Percentiles rank a stretch among this genome's conserved stretches.
These are phyloP conservation scores for Drosophila yooni DNA, from an alignment of 2,888 invertebrate genomes.

Conservation along the genomic window DNA sequence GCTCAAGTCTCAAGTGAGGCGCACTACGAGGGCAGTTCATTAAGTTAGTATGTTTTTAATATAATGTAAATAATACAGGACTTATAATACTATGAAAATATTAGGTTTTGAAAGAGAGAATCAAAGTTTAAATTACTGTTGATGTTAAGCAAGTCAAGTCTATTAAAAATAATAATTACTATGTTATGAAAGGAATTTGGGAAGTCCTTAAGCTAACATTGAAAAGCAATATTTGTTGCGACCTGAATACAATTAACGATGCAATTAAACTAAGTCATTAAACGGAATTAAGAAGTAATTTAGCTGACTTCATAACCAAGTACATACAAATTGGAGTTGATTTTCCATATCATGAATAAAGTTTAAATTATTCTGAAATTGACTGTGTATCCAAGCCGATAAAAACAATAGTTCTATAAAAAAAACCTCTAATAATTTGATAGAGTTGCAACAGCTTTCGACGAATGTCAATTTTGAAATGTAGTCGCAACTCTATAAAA, in stretches of 20 bases:
- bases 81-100: background rate
- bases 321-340: background rate
- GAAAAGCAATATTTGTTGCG: background rate
- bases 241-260: background rate
- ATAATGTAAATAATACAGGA: background rate
- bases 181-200: background rate
- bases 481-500: background rate
- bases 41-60: background rate
- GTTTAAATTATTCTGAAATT: background rate
- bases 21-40: conserved; percentile 29
- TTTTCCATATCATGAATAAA: background rate
- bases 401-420: background rate
- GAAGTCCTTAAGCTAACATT: background rate
- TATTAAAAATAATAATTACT: background rate
- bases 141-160: background rate
- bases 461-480: background rate
- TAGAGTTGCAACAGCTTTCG: background rate
- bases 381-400: background rate
- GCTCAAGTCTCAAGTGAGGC: conserved; percentile 48
- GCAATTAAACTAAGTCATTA: background rate
- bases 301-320: background rate
- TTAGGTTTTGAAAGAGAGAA: background rate
- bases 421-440: no score
- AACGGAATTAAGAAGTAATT: background rate
- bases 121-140: background rate